These are phyloP conservation scores for Drosophila borealis DNA, from an alignment of 2,888 invertebrate genomes.

Conservation along the genomic window DNA sequence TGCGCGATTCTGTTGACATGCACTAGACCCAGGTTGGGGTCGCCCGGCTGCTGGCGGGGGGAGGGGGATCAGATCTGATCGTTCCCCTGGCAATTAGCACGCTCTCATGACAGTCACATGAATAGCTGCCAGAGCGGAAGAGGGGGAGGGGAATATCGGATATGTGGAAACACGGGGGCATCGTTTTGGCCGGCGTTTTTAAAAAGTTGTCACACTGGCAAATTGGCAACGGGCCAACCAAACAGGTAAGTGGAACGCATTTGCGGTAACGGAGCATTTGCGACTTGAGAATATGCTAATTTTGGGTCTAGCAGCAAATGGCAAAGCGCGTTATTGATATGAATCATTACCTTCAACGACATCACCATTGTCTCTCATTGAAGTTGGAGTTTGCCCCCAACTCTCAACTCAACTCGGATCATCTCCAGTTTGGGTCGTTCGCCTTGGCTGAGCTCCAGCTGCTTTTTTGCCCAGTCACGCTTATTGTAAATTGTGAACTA, in stretches of 20 bases:
- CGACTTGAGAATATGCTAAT: slow-evolving; percentile 67
- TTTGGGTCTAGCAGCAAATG: not conserved
- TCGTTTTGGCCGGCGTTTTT: slow-evolving; percentile 6
- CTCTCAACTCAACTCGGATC: slow-evolving; percentile 1
- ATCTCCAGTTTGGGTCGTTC: slow-evolving; percentile 47
- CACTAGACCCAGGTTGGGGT: slow-evolving; percentile 4
- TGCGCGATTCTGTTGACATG: slow-evolving; percentile 3
- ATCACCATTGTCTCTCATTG: slow-evolving; percentile 46
- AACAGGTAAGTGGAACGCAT: not conserved
- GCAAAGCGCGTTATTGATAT: slow-evolving; percentile 48
- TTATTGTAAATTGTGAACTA: slow-evolving; percentile 43
- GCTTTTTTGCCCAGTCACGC: slow-evolving; percentile 56
- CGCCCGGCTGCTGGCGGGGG: not conserved
- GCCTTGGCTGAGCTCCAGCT: slow-evolving; percentile 37
- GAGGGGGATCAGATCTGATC: not conserved
- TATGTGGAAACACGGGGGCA: slow-evolving; percentile 12
- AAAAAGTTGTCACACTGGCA: slow-evolving; percentile 39
- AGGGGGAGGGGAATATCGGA: too few relatives aligned
- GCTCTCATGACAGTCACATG: slow-evolving; percentile 65
- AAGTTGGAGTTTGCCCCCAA: not conserved
- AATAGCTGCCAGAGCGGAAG: not conserved
- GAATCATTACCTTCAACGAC: slow-evolving; percentile 72
- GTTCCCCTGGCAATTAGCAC: slow-evolving; percentile 43
- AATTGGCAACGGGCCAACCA: slow-evolving; percentile 39
- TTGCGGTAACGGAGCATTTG: slow-evolving; percentile 43